phyloP scores from a whole-genome alignment of 2,113 vertebrate genomes.

The Triplophysa tibetana region DNA sequence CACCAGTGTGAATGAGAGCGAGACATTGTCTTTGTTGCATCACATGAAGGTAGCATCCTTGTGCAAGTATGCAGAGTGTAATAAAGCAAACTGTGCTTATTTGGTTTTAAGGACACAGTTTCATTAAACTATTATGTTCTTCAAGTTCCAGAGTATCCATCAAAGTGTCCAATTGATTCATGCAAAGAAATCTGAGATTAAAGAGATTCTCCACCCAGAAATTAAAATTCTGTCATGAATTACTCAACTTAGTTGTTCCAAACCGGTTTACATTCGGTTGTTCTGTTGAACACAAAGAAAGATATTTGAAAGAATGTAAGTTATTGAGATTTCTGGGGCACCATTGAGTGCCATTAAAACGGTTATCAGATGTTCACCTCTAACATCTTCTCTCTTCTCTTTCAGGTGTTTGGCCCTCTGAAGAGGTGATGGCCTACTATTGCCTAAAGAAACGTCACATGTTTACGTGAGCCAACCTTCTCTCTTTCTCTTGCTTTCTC shows the following conservation, averaged over 20 bases:
- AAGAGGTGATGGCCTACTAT: slow-evolving; percentile 96
- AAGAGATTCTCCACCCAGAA: neutral
- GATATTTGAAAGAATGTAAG: too few species aligned
- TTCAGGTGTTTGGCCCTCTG: slow-evolving; percentile 94
- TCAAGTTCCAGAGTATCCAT: neutral
- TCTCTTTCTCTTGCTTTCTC: neutral
- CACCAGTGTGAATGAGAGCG: slow-evolving; percentile 3
- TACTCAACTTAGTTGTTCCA: too few species aligned
- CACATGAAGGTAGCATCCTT: slow-evolving; percentile 15
- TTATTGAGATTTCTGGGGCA: too few species aligned
- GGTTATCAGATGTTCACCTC: neutral
- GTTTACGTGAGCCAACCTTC: slow-evolving; percentile 83
- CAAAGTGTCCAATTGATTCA: neutral
- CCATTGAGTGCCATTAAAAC: too few species aligned
- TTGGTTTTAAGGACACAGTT: neutral
- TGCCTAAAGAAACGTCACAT: slow-evolving; percentile 86
- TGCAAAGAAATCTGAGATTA: neutral
- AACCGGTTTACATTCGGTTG: too few species aligned
- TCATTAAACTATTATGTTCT: neutral
- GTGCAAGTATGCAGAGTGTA: neutral
- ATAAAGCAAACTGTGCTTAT: neutral
- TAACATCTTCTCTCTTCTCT: slow-evolving; percentile 26
- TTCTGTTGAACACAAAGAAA: too few species aligned
- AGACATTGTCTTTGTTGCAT: slow-evolving; percentile 22
- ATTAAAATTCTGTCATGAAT: too few species aligned